phyloP scores from a whole-genome alignment of 1,140 invertebrate species.

The Stenopsyche tienmushanensis region DNA sequence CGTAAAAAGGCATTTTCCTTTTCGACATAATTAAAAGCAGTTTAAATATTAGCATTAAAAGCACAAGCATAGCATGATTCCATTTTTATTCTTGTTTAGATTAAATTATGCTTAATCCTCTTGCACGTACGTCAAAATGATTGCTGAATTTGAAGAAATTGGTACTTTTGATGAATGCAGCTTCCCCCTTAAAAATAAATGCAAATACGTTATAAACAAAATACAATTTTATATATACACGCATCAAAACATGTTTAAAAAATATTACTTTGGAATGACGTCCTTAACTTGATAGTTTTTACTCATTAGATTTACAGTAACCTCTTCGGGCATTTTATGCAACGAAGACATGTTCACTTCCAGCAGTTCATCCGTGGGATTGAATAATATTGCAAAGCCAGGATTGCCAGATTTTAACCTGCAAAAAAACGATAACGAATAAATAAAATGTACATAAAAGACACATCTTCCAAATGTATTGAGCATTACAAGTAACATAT shows the following conservation, averaged over 20 bases:
- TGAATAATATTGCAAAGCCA: constrained; percentile 66
- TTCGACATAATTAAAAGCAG: too few relatives aligned
- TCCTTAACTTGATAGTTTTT: constrained; percentile 53
- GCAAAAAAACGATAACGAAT: constrained; percentile 41
- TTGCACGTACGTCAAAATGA: constrained; percentile 36
- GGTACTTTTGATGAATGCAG: constrained; percentile 23
- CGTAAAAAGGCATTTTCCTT: too few relatives aligned
- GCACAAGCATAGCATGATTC: neutral
- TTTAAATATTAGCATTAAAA: neutral
- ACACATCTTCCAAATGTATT: too few relatives aligned
- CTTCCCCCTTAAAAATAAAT: constrained; percentile 36
- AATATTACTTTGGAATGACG: constrained; percentile 50
- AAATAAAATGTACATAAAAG: too few relatives aligned
- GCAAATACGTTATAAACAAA: constrained; percentile 10
- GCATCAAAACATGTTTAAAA: too few relatives aligned
- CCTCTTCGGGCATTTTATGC: constrained; percentile 55
- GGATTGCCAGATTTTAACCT: constrained; percentile 70
- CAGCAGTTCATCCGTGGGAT: constrained; percentile 55
- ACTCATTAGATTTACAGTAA: constrained; percentile 59
- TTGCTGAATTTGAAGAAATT: constrained; percentile 30
- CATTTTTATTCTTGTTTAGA: too few relatives aligned
- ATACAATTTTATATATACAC: constrained; percentile 1
- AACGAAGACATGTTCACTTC: constrained; percentile 54
- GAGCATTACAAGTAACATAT: too few relatives aligned
- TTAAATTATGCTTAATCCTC: too few relatives aligned